Percentiles rank a stretch among this genome's conserved stretches.
Evolutionary conservation across 2,888 invertebrate genomes (phyloP).

Genomic region (Lymantria monacha): DNA sequence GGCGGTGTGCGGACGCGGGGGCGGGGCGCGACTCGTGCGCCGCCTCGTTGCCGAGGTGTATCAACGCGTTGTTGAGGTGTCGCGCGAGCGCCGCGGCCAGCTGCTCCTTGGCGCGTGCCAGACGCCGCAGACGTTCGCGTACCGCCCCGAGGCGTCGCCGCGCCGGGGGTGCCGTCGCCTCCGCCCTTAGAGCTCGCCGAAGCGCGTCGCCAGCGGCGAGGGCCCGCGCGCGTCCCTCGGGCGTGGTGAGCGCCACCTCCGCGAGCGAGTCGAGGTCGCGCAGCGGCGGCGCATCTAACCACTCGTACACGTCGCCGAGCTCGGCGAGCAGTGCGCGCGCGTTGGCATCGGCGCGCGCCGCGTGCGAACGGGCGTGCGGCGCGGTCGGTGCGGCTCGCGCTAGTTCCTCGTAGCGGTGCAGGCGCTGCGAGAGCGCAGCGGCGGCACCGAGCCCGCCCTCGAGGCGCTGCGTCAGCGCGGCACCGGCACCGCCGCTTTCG

Average conservation of each 20-base stretch:
- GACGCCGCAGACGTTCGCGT: slow-evolving; percentile 57
- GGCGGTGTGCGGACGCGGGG: slow-evolving; percentile 87
- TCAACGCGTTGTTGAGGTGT: slow-evolving; percentile 96
- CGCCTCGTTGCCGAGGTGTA: slow-evolving; percentile 90
- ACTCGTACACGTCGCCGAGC: slow-evolving; percentile 82
- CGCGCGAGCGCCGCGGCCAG: slow-evolving; percentile 90
- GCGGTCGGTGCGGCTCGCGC: slow-evolving; percentile 77
- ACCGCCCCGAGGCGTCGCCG: slow-evolving; percentile 54
- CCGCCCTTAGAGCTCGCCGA: slow-evolving; percentile 41
- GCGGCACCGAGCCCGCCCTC: slow-evolving; percentile 80
- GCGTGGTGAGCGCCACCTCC: slow-evolving; percentile 51
- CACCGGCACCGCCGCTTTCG: slow-evolving; percentile 90
- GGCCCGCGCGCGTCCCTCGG: slow-evolving; percentile 58
- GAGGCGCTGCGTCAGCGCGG: slow-evolving; percentile 84
- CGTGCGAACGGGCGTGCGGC: slow-evolving; percentile 60
- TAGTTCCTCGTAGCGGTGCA: slow-evolving; percentile 82
- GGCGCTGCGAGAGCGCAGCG: slow-evolving; percentile 53
- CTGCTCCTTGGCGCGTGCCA: slow-evolving; percentile 55
- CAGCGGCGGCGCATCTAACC: slow-evolving; percentile 65
- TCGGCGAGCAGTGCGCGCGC: slow-evolving; percentile 90
- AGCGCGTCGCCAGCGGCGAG: slow-evolving; percentile 48
- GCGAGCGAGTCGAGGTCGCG: slow-evolving; percentile 54
- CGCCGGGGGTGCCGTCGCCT: slow-evolving; percentile 33
- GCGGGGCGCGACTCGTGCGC: slow-evolving; percentile 43
- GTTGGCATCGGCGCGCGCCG: slow-evolving; percentile 87